Conservation (phyloP, 2,888 invertebrate genomes). For the Euphydryas editha region DNA sequence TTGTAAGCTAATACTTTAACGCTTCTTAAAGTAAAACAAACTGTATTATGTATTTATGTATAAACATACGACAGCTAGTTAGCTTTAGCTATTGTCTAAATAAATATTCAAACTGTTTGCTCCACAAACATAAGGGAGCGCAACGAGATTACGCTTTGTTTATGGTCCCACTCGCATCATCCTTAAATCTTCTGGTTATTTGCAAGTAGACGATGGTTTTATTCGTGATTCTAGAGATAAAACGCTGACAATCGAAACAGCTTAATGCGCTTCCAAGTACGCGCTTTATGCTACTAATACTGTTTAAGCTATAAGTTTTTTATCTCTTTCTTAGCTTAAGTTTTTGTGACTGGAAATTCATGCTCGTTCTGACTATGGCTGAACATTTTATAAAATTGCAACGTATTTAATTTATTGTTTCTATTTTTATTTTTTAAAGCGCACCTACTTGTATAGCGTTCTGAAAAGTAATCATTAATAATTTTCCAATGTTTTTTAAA, state of each 20-base stretch:
- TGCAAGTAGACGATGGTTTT: constrained; percentile 1
- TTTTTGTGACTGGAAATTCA: not conserved
- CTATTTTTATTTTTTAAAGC: too few species aligned
- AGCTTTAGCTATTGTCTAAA: not conserved
- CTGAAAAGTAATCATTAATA: too few species aligned
- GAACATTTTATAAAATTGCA: not conserved
- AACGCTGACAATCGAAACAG: constrained; percentile 34
- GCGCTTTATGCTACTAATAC: constrained; percentile 12
- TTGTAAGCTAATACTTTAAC: too few species aligned
- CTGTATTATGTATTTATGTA: too few species aligned
- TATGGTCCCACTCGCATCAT: too few species aligned
- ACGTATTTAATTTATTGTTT: too few species aligned
- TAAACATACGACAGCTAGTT: too few species aligned
- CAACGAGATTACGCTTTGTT: too few species aligned
- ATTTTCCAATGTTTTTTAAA: too few species aligned
- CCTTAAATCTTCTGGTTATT: not conserved
- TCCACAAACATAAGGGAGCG: not conserved
- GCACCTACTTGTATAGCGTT: too few species aligned
- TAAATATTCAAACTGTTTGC: constrained; percentile 1
- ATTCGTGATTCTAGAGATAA: constrained; percentile 23
- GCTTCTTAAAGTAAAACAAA: too few species aligned
- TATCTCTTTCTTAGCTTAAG: not conserved
- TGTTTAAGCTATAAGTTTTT: constrained; percentile 5
- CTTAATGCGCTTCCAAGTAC: constrained; percentile 32
- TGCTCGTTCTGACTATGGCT: too few species aligned